A percentile compares a stretch with the other conserved stretches of the same genome.
phyloP scores from a whole-genome alignment of 2,113 vertebrate genomes.

The Nymphicus hollandicus region DNA sequence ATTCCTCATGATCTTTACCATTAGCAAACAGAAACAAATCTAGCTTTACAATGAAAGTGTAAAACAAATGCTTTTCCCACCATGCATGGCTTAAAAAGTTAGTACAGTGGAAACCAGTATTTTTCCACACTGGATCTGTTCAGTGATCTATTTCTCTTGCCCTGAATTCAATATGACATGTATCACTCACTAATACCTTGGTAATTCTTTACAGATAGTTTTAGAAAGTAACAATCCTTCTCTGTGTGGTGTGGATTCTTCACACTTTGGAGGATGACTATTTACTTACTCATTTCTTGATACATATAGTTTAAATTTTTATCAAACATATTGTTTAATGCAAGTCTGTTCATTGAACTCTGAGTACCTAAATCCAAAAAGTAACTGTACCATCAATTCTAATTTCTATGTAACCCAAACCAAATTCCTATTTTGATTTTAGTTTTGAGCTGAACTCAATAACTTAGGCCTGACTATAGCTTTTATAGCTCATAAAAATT shows the following conservation, averaged over 20 bases:
- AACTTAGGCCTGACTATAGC: not conserved
- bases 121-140: not conserved
- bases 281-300: not conserved
- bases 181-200: not conserved
- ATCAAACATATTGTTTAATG: not conserved
- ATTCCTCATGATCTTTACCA: not conserved
- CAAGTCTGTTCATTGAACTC: not conserved
- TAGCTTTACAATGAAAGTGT: not conserved
- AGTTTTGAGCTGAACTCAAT: not conserved
- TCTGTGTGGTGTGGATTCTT: not conserved
- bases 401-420: not conserved
- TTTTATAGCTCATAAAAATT: slow-evolving; percentile 22
- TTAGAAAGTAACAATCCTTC: not conserved
- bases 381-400: not conserved
- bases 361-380: not conserved
- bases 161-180: not conserved
- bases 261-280: not conserved
- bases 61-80: not conserved
- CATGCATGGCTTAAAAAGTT: not conserved
- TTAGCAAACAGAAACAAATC: not conserved
- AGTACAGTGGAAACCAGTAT: not conserved
- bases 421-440: not conserved
- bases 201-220: not conserved
- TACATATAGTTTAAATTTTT: not conserved
- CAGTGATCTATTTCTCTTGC: not conserved